phyloP scores from a whole-genome alignment of 1,140 invertebrate species.

The Cherax quadricarinatus region DNA sequence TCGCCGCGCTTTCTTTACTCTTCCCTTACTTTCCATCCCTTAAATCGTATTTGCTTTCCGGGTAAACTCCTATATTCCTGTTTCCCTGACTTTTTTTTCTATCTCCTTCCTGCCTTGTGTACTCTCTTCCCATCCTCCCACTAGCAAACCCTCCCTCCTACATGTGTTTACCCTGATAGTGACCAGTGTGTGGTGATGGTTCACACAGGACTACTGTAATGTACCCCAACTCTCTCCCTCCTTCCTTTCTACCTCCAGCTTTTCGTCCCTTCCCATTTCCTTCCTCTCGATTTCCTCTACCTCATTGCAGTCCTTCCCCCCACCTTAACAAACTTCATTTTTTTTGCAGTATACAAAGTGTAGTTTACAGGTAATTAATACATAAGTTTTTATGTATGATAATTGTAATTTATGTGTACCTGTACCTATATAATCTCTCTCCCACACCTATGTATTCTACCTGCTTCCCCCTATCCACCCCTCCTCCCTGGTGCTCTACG shows the following conservation, averaged over 20 bases:
- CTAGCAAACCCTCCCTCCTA: too few relatives aligned
- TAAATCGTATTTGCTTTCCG: background rate
- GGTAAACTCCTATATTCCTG: background rate
- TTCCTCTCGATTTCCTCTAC: too few relatives aligned
- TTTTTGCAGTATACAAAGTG: too few relatives aligned
- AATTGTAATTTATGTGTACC: too few relatives aligned
- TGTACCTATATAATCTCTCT: background rate
- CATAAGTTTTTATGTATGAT: too few relatives aligned
- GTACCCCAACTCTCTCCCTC: slow-evolving; percentile 18
- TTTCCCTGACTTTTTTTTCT: background rate
- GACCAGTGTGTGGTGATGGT: too few relatives aligned
- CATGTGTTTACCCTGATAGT: background rate
- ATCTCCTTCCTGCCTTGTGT: background rate
- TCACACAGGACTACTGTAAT: too few relatives aligned
- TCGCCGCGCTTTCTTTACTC: too few relatives aligned
- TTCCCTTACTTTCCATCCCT: background rate
- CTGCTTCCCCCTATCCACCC: too few relatives aligned
- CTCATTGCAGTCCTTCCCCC: too few relatives aligned
- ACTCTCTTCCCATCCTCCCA: background rate
- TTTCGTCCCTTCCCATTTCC: background rate
- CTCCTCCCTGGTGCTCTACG: too few relatives aligned
- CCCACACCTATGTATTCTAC: background rate
- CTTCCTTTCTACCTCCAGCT: background rate
- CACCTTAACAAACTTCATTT: background rate
- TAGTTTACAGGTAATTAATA: too few relatives aligned